Percentiles rank a stretch among this genome's conserved stretches.
Conservation (phyloP, 2,888 invertebrate genomes). For the Amiota mariae region DNA sequence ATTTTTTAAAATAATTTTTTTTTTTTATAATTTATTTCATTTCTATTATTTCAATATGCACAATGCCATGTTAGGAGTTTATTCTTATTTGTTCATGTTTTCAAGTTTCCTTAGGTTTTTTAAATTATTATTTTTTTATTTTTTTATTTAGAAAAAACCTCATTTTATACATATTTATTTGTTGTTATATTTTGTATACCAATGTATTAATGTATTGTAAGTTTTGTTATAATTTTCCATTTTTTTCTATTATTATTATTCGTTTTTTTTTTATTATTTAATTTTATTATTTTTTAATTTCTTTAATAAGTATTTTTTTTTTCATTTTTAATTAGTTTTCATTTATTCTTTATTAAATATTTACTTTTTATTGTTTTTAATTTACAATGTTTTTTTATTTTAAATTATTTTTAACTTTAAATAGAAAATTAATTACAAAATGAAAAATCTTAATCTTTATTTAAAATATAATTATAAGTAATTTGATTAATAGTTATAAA, state of each 20-base stretch:
- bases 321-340: neutral
- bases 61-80: no score
- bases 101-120: neutral
- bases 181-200: neutral
- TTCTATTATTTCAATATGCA: no score
- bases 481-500: no score
- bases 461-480: constrained; percentile 9
- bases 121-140: neutral
- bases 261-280: neutral
- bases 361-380: neutral
- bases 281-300: neutral
- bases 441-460: neutral
- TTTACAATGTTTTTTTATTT: neutral
- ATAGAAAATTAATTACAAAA: neutral
- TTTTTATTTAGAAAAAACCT: neutral
- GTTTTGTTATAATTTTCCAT: neutral
- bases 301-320: neutral
- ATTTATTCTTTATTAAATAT: neutral
- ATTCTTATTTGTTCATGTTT: neutral
- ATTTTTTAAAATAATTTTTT: neutral
- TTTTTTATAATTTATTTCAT: neutral
- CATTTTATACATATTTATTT: neutral
- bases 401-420: neutral
- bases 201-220: neutral
- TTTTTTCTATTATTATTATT: neutral